Evolutionary conservation across 2,797 vertebrate genomes (phyloP).

Genomic region (Hemibagrus guttatus): DNA sequence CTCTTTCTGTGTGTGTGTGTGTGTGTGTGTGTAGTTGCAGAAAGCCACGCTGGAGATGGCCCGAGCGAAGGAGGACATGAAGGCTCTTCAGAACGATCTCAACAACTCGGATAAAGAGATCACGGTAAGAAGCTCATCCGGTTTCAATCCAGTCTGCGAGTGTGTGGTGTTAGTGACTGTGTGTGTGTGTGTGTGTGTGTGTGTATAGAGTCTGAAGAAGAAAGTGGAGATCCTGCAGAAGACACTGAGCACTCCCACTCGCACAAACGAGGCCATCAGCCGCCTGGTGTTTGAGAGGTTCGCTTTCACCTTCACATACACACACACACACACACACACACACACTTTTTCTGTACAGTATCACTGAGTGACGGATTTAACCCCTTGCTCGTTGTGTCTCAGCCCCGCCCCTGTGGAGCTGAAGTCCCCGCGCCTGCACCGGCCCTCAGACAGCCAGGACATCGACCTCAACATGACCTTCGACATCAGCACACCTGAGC

Average conservation of each 20-base stretch:
- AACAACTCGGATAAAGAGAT: conserved; percentile 89
- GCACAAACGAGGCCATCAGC: conserved; percentile 79
- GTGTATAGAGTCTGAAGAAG: conserved; percentile 87
- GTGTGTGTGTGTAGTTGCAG: conserved; percentile 78
- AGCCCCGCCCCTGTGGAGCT: conserved; percentile 87
- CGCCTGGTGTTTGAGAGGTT: conserved; percentile 82
- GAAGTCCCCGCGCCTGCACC: conserved; percentile 77
- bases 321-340: neutral
- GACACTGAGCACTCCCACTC: conserved; percentile 86
- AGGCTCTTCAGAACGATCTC: conserved; percentile 86
- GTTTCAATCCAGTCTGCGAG: neutral
- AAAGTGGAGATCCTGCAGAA: conserved; percentile 91
- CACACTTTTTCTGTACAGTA: no score
- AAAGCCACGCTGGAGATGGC: conserved; percentile 75
- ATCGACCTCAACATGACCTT: conserved; percentile 86
- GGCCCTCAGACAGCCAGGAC: conserved; percentile 71
- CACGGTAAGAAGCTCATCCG: conserved; percentile 67
- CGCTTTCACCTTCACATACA: neutral
- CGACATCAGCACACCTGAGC: conserved; percentile 84
- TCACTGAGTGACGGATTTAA: neutral
- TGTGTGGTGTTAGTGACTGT: neutral
- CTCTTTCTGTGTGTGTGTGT: neutral
- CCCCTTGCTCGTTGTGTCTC: conserved; percentile 14
- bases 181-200: conserved; percentile 25
- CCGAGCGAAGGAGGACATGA: conserved; percentile 81